These are phyloP conservation scores for Ochotona curzoniae DNA, from an alignment of 2,113 vertebrate genomes.

Conservation along the genomic window DNA sequence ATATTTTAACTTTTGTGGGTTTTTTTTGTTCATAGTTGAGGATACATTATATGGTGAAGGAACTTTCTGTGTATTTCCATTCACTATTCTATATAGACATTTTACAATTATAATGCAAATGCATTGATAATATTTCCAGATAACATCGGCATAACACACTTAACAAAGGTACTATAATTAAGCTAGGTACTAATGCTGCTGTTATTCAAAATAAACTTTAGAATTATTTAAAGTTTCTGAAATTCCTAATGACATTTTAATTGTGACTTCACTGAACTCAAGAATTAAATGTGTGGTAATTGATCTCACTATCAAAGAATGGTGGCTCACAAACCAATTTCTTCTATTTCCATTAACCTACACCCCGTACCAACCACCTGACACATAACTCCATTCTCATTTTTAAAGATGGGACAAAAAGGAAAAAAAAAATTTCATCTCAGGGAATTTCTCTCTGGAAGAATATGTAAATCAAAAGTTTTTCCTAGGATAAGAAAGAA, in stretches of 20 bases:
- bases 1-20: neutral
- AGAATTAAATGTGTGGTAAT: neutral
- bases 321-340: neutral
- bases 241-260: neutral
- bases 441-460: neutral
- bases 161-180: neutral
- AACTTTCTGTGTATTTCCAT: neutral
- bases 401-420: neutral
- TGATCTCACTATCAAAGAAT: slow-evolving; percentile 1
- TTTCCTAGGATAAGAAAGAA: slow-evolving; percentile 43
- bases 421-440: neutral
- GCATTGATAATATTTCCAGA: neutral
- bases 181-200: neutral
- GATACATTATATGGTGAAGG: neutral
- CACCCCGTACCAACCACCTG: neutral
- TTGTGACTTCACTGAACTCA: neutral
- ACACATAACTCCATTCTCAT: neutral
- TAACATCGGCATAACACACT: neutral
- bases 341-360: neutral
- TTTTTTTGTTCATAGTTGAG: neutral
- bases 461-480: slow-evolving; percentile 3
- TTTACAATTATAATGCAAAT: neutral
- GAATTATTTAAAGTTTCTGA: neutral
- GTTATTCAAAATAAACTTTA: neutral
- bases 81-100: neutral